Percentiles rank a stretch among this genome's conserved stretches.
Evolutionary conservation across 1,140 invertebrate species (phyloP).

Genomic region (Zaprionus davidi): DNA sequence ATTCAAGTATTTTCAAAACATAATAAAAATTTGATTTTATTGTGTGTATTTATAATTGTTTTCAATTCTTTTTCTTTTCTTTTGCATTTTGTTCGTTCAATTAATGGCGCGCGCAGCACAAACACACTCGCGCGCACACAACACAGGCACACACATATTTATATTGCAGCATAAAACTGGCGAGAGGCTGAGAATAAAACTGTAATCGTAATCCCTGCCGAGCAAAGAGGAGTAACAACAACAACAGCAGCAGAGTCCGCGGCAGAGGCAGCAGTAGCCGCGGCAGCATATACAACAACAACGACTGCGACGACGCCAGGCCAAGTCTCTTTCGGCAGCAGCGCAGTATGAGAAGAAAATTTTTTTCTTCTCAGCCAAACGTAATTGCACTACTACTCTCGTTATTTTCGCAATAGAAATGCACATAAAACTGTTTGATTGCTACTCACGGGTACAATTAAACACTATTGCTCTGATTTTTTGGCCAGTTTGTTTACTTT

Average conservation of each 20-base stretch:
- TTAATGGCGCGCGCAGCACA: conserved; percentile 76
- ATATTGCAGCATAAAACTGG: conserved; percentile 72
- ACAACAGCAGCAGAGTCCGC: conserved; percentile 17
- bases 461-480: conserved; percentile 57
- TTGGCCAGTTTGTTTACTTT: conserved; percentile 61
- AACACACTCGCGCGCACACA: conserved; percentile 28
- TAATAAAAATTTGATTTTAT: conserved; percentile 77
- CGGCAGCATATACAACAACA: conserved; percentile 48
- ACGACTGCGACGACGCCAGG: conserved; percentile 51
- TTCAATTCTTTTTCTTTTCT: conserved; percentile 43
- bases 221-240: conserved; percentile 53
- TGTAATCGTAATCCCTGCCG: conserved; percentile 75
- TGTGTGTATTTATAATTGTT: conserved; percentile 78
- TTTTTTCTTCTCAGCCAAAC: conserved; percentile 63
- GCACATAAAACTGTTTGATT: conserved; percentile 42
- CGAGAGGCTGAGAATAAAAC: conserved; percentile 67
- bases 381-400: conserved; percentile 65
- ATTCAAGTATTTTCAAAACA: conserved; percentile 81
- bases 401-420: conserved; percentile 43
- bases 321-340: conserved; percentile 54
- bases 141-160: conserved; percentile 31
- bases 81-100: conserved; percentile 56
- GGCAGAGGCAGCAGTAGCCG: conserved; percentile 34
- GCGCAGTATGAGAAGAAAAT: conserved; percentile 61
- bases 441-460: conserved; percentile 64